A percentile compares a stretch with the other conserved stretches of the same genome.
Evolutionary conservation across 2,888 invertebrate genomes (phyloP).

Genomic region (Cheilosia scutellata): DNA sequence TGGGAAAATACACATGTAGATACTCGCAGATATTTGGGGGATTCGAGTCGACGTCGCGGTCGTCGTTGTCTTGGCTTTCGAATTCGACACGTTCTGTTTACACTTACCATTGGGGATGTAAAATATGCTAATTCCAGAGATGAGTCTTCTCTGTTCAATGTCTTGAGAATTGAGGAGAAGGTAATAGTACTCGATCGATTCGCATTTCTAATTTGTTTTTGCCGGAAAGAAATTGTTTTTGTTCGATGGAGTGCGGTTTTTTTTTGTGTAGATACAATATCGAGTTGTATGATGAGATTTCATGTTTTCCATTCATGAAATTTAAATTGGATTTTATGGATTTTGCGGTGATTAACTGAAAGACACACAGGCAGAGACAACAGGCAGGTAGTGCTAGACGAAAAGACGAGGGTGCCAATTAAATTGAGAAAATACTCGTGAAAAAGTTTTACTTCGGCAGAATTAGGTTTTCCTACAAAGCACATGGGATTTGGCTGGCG

Average conservation of each 20-base stretch:
- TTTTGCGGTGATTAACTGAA: constrained; percentile 42
- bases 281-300: constrained; percentile 25
- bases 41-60: background rate
- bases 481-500: background rate
- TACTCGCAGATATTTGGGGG: constrained; percentile 1
- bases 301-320: constrained; percentile 41
- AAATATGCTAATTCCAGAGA: constrained; percentile 51
- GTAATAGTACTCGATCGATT: constrained; percentile 32
- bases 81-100: constrained; percentile 33
- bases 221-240: constrained; percentile 10
- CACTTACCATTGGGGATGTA: constrained; percentile 9
- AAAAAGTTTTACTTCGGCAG: background rate
- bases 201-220: constrained; percentile 40
- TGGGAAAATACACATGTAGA: constrained; percentile 38
- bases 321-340: constrained; percentile 53
- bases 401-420: constrained; percentile 35
- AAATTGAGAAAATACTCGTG: constrained; percentile 27
- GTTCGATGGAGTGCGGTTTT: constrained; percentile 3
- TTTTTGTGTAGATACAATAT: constrained; percentile 27
- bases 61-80: constrained; percentile 9
- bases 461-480: background rate
- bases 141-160: constrained; percentile 3
- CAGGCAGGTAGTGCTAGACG: background rate
- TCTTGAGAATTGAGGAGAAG: background rate
- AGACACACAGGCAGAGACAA: constrained; percentile 3